Evolutionary conservation across 37 sponge, comb jelly and placozoan species (phyloP).

Genomic region (Sycon ciliatum): DNA sequence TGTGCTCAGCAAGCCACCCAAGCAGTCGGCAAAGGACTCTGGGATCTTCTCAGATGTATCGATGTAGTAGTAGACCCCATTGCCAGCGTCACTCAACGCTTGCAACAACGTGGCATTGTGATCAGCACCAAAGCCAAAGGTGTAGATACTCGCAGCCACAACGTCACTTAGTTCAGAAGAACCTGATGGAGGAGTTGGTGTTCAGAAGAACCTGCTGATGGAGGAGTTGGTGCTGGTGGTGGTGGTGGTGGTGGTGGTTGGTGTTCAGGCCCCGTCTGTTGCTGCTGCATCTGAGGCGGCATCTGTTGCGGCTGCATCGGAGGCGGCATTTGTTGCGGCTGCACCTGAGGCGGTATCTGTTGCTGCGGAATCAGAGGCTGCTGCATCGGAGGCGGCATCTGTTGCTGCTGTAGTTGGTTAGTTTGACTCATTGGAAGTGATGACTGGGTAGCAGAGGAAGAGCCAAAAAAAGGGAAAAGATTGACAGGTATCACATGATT

Average conservation of each 20-base stretch:
- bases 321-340: no score
- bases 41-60: constrained; percentile 77
- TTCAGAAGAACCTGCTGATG: no score
- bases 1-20: constrained; percentile 75
- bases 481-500: no score
- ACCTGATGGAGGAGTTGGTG: no score
- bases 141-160: constrained; percentile 74
- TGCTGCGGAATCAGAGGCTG: neutral
- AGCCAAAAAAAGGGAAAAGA: no score
- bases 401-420: constrained; percentile 8
- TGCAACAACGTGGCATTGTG: constrained; percentile 60
- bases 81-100: constrained; percentile 56
- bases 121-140: constrained; percentile 78
- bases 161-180: no score
- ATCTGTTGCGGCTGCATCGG: no score
- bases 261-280: neutral
- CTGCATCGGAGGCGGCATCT: neutral
- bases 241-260: constrained; percentile 19
- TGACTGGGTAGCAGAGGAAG: no score
- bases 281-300: no score
- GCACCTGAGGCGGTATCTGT: no score
- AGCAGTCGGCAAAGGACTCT: constrained; percentile 87
- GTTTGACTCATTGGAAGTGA: no score
- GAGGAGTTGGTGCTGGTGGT: neutral
- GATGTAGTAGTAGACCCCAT: constrained; percentile 79